A percentile compares a stretch with the other conserved stretches of the same genome.
Conservation (phyloP, 2,797 vertebrate genomes). For the Darevskia nairensis region DNA sequence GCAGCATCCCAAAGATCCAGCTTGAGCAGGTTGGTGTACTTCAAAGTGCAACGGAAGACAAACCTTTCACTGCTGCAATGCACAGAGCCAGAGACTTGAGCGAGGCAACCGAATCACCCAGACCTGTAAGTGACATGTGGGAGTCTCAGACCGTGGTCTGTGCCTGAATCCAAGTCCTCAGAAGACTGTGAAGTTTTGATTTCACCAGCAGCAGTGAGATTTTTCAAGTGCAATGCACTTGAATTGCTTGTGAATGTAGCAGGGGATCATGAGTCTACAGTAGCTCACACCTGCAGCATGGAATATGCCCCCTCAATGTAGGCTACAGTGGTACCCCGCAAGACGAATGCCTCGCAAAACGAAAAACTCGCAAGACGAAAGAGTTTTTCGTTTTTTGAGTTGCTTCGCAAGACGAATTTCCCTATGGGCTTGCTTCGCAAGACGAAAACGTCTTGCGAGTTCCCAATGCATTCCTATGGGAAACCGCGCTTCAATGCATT, state of each 20-base stretch:
- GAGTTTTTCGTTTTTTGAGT: too few relatives aligned
- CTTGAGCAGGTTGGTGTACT: fast-evolving
- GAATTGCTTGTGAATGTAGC: not conserved
- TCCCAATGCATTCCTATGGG: too few relatives aligned
- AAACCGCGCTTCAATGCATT: too few relatives aligned
- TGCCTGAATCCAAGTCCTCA: not conserved
- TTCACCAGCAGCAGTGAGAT: not conserved
- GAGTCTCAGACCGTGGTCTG: not conserved
- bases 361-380: too few relatives aligned
- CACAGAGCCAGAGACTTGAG: not conserved
- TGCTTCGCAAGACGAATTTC: too few relatives aligned
- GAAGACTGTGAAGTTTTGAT: not conserved
- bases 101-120: fast-evolving
- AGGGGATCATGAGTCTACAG: not conserved
- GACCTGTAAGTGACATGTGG: not conserved
- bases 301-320: not conserved
- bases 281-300: not conserved
- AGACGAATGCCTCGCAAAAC: too few relatives aligned
- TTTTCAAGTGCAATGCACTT: not conserved
- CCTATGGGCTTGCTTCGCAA: too few relatives aligned
- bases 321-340: too few relatives aligned
- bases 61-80: fast-evolving
- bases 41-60: fast-evolving
- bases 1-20: fast-evolving
- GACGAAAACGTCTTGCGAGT: too few relatives aligned